These are phyloP conservation scores for Thamnophis elegans DNA, from an alignment of 2,797 vertebrate species.

Conservation along the genomic window DNA sequence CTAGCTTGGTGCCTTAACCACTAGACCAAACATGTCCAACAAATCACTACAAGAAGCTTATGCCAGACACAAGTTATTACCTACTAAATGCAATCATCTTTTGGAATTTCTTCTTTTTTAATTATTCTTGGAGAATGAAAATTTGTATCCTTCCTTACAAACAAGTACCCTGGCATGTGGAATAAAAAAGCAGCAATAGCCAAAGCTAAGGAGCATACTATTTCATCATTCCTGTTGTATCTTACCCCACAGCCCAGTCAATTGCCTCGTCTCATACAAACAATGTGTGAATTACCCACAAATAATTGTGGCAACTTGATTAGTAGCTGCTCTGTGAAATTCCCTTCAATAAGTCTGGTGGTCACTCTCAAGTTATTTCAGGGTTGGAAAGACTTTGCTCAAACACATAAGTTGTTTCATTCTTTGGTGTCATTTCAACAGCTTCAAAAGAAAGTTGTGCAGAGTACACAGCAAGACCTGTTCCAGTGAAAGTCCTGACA, in stretches of 20 bases:
- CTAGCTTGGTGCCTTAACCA: not conserved
- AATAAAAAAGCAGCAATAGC: constrained; percentile 28
- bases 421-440: not conserved
- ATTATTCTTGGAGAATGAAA: not conserved
- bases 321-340: constrained; percentile 35
- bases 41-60: not conserved
- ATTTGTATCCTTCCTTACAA: constrained; percentile 39
- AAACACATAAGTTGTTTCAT: constrained; percentile 43
- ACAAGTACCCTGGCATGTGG: constrained; percentile 18
- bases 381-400: constrained; percentile 27
- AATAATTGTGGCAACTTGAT: constrained; percentile 33
- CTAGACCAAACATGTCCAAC: not conserved
- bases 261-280: constrained; percentile 2
- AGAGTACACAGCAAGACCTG: not conserved
- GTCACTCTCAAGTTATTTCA: constrained; percentile 26
- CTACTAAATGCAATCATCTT: not conserved
- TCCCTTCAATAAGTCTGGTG: constrained; percentile 12
- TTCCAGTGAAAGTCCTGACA: not conserved
- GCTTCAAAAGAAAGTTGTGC: not conserved
- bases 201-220: not conserved
- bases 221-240: not conserved
- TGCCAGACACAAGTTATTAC: not conserved
- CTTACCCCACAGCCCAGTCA: not conserved
- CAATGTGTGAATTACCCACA: constrained; percentile 5
- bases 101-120: not conserved